Conservation (phyloP, 2,888 invertebrate species). For the Gastracanthus pulcherrimus region DNA sequence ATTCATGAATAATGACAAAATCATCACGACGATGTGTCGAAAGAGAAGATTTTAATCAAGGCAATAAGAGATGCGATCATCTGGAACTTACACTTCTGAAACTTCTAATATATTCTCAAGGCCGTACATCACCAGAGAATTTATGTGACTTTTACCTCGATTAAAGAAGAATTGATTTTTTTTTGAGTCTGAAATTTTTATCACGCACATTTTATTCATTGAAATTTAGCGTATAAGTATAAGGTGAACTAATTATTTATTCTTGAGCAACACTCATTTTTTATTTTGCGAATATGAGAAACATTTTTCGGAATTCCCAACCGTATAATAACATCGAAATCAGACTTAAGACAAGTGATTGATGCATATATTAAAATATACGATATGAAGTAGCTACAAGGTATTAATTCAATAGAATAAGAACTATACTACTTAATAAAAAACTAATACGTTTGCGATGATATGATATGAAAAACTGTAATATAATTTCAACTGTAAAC, state of each 20-base stretch:
- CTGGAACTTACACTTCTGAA: neutral
- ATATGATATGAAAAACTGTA: neutral
- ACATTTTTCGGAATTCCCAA: too few species aligned
- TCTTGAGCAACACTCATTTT: too few species aligned
- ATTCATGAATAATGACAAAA: neutral
- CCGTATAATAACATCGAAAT: too few species aligned
- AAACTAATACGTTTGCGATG: neutral
- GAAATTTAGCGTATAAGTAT: neutral
- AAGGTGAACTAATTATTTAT: too few species aligned
- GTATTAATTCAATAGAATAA: neutral
- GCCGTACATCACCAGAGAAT: neutral
- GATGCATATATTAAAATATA: too few species aligned
- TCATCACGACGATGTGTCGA: neutral
- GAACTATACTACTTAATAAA: neutral
- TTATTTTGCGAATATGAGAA: too few species aligned
- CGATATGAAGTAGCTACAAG: too few species aligned
- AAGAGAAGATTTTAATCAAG: neutral
- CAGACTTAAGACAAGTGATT: too few species aligned
- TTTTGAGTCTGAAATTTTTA: neutral
- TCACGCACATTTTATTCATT: neutral
- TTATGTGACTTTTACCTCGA: neutral
- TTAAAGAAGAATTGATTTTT: neutral
- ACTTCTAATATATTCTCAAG: neutral
- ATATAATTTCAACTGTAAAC: neutral
- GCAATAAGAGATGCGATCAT: neutral